phyloP scores from a whole-genome alignment of 2,797 vertebrate genomes.

The Notamacropus eugenii region DNA sequence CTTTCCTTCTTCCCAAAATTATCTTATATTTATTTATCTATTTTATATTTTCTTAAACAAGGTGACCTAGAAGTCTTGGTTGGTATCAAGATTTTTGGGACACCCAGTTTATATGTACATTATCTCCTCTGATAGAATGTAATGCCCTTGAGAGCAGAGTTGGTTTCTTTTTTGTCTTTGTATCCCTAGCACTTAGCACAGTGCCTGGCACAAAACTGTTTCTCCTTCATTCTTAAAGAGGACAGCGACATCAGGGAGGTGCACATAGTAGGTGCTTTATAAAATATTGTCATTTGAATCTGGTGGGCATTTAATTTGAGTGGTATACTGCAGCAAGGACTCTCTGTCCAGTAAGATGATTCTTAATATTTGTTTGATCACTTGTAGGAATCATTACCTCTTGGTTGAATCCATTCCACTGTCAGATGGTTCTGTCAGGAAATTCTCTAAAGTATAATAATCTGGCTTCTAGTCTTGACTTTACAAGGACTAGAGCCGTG shows the following conservation, averaged over 20 bases:
- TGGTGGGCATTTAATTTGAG: background rate
- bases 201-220: background rate
- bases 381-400: background rate
- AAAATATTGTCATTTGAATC: background rate
- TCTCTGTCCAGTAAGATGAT: background rate
- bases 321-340: no score
- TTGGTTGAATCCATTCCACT: background rate
- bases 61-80: background rate
- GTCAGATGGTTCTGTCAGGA: background rate
- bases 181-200: background rate
- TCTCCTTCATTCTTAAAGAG: no score
- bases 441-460: background rate
- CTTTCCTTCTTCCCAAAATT: background rate
- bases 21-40: background rate
- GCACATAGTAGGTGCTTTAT: background rate
- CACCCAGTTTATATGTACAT: background rate
- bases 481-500: background rate
- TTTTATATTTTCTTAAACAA: background rate
- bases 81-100: background rate
- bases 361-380: background rate
- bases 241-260: no score
- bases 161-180: background rate
- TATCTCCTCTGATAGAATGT: background rate
- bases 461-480: background rate
- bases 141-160: background rate